Conservation (phyloP, 2,113 vertebrate genomes). For the Phodopus roborovskii region DNA sequence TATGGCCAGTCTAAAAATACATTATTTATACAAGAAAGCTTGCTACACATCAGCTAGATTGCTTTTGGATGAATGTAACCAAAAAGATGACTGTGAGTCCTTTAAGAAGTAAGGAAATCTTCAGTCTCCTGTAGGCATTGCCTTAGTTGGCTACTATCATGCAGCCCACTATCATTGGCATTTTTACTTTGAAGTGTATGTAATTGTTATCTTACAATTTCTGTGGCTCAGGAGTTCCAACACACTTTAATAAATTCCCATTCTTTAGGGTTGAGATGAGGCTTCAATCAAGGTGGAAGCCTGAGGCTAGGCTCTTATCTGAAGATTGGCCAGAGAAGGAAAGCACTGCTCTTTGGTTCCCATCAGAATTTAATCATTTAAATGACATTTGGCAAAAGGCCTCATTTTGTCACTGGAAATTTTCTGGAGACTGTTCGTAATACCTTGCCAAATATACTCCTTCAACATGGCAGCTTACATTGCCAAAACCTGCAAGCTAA, state of each 20-base stretch:
- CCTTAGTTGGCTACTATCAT: constrained; percentile 12
- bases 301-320: neutral
- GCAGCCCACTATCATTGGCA: neutral
- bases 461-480: neutral
- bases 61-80: neutral
- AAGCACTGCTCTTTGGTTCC: neutral
- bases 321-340: neutral
- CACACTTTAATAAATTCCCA: neutral
- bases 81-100: neutral
- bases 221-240: neutral
- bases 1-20: neutral
- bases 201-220: constrained; percentile 19
- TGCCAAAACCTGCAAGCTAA: neutral
- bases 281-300: neutral
- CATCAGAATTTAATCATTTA: neutral
- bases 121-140: neutral
- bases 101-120: neutral
- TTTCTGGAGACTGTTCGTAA: neutral
- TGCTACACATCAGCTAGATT: neutral
- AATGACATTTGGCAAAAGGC: neutral
- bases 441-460: neutral
- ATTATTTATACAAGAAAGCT: constrained; percentile 7
- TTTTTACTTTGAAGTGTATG: constrained; percentile 1
- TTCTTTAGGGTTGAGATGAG: neutral
- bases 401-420: neutral